phyloP scores from a whole-genome alignment of 2,113 vertebrate species.

The Cettia cetti region DNA sequence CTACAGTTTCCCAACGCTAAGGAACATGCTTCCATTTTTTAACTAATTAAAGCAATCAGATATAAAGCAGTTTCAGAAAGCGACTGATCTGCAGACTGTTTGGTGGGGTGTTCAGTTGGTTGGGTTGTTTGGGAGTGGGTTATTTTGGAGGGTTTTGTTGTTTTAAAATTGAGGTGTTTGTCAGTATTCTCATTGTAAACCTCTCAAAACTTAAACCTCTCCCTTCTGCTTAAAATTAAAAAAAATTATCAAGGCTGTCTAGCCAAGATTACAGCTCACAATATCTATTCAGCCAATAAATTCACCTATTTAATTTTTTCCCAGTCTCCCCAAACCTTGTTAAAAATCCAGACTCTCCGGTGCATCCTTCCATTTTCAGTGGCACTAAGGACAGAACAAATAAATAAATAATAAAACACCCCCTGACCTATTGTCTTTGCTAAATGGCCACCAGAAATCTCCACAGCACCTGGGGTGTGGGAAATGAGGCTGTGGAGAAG shows the following conservation, averaged over 20 bases:
- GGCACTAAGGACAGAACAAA: too few species aligned
- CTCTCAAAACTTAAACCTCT: background rate
- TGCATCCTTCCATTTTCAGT: background rate
- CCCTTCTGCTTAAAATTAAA: background rate
- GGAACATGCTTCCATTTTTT: background rate
- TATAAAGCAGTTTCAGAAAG: background rate
- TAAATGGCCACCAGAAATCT: background rate
- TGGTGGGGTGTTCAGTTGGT: background rate
- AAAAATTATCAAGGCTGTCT: background rate
- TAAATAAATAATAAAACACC: background rate
- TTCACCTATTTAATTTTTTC: background rate
- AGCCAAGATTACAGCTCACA: background rate
- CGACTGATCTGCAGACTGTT: background rate
- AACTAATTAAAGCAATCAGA: slow-evolving; percentile 9
- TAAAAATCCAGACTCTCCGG: background rate
- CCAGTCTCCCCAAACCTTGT: background rate
- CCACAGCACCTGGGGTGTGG: background rate
- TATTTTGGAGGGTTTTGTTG: background rate
- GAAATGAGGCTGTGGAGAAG: too few species aligned
- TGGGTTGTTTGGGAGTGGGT: background rate
- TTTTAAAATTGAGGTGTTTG: background rate
- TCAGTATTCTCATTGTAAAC: background rate
- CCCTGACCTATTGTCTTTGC: background rate
- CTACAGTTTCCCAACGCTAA: background rate
- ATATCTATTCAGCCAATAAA: background rate